These are phyloP conservation scores for Eurytoma californica DNA, from an alignment of 2,888 invertebrate species.

Conservation along the genomic window DNA sequence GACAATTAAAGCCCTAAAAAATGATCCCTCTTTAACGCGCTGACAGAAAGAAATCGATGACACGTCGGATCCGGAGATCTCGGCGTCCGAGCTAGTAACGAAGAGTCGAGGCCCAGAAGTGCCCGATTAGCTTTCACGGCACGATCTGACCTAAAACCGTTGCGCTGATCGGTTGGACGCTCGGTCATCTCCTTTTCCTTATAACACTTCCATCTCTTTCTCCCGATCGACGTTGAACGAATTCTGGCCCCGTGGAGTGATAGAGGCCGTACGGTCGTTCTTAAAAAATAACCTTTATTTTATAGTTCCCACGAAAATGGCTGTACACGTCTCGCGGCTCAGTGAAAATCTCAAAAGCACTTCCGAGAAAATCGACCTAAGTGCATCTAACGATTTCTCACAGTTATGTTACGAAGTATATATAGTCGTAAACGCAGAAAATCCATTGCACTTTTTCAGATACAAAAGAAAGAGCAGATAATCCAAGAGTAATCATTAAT, in stretches of 20 bases:
- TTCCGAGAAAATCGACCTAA: no score
- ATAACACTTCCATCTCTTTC: constrained; percentile 41
- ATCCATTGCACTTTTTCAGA: no score
- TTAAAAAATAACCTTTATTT: constrained; percentile 5
- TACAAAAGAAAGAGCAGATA: no score
- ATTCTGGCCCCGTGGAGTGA: constrained; percentile 21
- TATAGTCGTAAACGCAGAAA: no score
- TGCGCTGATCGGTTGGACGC: constrained; percentile 40
- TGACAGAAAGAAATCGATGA: constrained; percentile 41
- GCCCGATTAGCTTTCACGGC: constrained; percentile 71
- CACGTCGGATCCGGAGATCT: constrained; percentile 40
- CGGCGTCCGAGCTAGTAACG: constrained; percentile 39
- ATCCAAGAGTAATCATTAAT: no score
- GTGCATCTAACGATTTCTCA: no score
- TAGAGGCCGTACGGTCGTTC: not conserved
- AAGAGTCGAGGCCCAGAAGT: constrained; percentile 61
- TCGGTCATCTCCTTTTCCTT: constrained; percentile 56
- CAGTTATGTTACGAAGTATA: no score
- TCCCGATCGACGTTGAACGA: constrained; percentile 26
- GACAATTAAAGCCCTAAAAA: constrained; percentile 41
- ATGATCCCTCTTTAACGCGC: constrained; percentile 36
- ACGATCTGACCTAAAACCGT: constrained; percentile 73
- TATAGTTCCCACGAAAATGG: constrained; percentile 12
- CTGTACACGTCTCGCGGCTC: constrained; percentile 7
- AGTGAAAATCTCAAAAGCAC: no score